Evolutionary conservation across 2,888 invertebrate genomes (phyloP).

Genomic region (Thumatha senex): DNA sequence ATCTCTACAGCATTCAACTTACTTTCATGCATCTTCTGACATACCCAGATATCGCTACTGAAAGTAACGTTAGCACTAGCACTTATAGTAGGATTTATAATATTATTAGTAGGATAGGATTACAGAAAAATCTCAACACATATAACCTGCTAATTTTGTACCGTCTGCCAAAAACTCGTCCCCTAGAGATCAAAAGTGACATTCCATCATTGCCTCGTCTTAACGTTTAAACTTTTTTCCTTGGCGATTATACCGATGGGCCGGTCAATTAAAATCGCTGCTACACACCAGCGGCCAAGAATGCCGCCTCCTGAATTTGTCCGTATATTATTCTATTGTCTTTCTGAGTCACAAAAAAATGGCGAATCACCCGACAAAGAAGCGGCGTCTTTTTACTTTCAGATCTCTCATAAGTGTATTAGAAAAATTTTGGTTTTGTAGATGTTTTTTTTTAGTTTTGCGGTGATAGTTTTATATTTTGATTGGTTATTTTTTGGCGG

Average conservation of each 20-base stretch:
- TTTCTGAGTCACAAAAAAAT: conserved; percentile 76
- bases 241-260: conserved; percentile 55
- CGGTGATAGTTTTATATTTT: conserved; percentile 47
- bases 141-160: conserved; percentile 30
- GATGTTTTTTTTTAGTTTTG: conserved; percentile 62
- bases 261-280: conserved; percentile 79
- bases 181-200: conserved; percentile 48
- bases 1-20: too few species aligned
- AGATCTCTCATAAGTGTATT: conserved; percentile 74
- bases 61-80: too few species aligned
- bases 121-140: conserved; percentile 5
- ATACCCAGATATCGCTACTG: too few species aligned
- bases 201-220: conserved; percentile 73
- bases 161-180: conserved; percentile 52
- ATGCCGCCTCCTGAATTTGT: conserved; percentile 73
- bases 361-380: conserved; percentile 67
- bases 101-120: too few species aligned
- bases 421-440: conserved; percentile 57
- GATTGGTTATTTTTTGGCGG: conserved; percentile 32
- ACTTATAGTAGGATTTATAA: too few species aligned
- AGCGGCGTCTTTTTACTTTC: conserved; percentile 63
- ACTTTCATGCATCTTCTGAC: too few species aligned
- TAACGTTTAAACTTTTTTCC: conserved; percentile 46
- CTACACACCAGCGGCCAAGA: conserved; percentile 71
- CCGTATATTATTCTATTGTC: conserved; percentile 63